Evolutionary conservation across 92 coral and sea anemone species (phyloP), one percentile per base, ranked within the genome.

Genomic region (Palythoa grandiflora): DNA sequence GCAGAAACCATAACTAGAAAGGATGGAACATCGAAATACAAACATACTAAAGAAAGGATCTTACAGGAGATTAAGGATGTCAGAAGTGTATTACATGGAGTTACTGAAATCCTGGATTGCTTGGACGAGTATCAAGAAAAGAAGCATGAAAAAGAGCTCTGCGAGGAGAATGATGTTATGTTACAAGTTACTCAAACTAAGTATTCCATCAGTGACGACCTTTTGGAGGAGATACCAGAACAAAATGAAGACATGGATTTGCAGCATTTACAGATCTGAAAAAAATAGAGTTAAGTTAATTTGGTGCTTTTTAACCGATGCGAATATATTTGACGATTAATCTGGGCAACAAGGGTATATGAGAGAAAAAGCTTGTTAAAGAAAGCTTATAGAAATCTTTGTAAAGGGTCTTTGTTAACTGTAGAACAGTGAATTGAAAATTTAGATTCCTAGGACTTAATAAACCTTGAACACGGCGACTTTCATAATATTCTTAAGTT

Each of bases 11-110:
- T 76, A 51, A 3, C 1, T 51, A 17, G 17, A 12, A 52, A 19
- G 39, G 80, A 76, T 52, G 80, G 80, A 76, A 76, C 40, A 15
- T 63, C 80, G 20, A 76, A 21, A 19, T 50, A 51, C 9, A 52
- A 52, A 35, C 19, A 76, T 76, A 63, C 80, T 17, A 76, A 76
- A 54, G 19, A 20, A 52, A 76, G 21, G 63, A 39, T 76, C 40
- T 28, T 76, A 50, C 19, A 20, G 21, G 63, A 76, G 80, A 76
- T 76, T 20, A 50, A n/a, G 40, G 80, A 76, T 52, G 80, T 52
- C 63, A 76, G 21, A 44, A 20, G 5, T 7, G 51, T 76, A 53
- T 20, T 76, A 36, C 13, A 11, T 17, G 80, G 80, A 1, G 65
- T 76, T 59, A 76, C 80, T 2, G 61, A 54, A n/a, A 76, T 76